Evolutionary conservation across 2,888 invertebrate species (phyloP).

Genomic region (Drosophila infuscata): DNA sequence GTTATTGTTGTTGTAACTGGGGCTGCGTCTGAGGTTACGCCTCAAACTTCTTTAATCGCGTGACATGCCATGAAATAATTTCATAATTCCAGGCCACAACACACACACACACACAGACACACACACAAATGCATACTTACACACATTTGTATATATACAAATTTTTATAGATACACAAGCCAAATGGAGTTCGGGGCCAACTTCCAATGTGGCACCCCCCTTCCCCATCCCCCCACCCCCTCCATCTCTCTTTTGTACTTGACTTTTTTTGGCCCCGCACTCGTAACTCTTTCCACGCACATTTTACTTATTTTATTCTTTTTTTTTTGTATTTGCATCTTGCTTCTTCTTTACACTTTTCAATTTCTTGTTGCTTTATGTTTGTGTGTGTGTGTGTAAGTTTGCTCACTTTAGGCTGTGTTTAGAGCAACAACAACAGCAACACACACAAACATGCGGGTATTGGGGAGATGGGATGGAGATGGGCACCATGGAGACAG

Average conservation of each 20-base stretch:
- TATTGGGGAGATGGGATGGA: background rate
- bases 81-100: slow-evolving; percentile 65
- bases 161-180: slow-evolving; percentile 37
- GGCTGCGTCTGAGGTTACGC: slow-evolving; percentile 25
- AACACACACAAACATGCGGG: background rate
- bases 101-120: slow-evolving; percentile 24
- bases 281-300: slow-evolving; percentile 8
- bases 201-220: slow-evolving; percentile 20
- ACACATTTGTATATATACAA: slow-evolving; percentile 6
- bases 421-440: slow-evolving; percentile 5
- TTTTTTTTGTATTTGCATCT: background rate
- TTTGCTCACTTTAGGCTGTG: slow-evolving; percentile 47
- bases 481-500: slow-evolving; percentile 12
- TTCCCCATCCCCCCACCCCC: background rate
- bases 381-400: slow-evolving; percentile 7
- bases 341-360: background rate
- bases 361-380: slow-evolving; percentile 43
- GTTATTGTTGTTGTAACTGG: slow-evolving; percentile 17
- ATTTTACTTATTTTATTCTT: background rate
- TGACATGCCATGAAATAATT: slow-evolving; percentile 66
- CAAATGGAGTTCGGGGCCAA: slow-evolving; percentile 36
- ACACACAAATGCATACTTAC: slow-evolving; percentile 8
- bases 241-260: slow-evolving; percentile 11
- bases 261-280: background rate
- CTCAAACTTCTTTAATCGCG: slow-evolving; percentile 67